phyloP scores from a whole-genome alignment of 1,140 invertebrate genomes.

The Platorchestia sp. region DNA sequence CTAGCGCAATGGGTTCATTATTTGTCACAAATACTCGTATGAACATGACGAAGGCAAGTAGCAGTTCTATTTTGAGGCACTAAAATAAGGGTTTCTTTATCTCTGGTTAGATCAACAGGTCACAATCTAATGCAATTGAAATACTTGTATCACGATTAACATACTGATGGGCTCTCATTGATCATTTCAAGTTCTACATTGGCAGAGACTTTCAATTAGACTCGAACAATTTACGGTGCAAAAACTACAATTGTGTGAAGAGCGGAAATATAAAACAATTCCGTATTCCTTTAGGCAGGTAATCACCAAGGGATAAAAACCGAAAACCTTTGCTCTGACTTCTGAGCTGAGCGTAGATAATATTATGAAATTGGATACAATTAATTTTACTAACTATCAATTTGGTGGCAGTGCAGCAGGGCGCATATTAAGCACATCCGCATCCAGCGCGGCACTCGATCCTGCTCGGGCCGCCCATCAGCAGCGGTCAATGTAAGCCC shows the following conservation, averaged over 20 bases:
- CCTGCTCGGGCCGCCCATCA: too few species aligned
- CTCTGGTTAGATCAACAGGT: not conserved
- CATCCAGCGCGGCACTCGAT: not conserved
- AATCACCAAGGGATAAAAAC: not conserved
- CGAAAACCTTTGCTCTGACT: not conserved
- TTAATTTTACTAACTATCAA: not conserved
- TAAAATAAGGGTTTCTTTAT: not conserved
- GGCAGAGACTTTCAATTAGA: not conserved
- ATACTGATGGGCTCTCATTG: not conserved
- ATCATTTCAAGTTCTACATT: not conserved
- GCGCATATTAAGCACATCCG: not conserved
- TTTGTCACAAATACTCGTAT: not conserved
- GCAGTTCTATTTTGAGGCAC: not conserved
- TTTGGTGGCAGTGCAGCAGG: not conserved
- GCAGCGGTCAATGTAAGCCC: not conserved
- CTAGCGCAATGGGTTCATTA: not conserved
- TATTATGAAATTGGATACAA: not conserved
- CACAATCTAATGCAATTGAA: not conserved
- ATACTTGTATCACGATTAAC: not conserved
- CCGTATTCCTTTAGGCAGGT: not conserved
- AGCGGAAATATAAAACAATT: slow-evolving; percentile 10
- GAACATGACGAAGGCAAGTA: not conserved
- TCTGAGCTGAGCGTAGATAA: not conserved
- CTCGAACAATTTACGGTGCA: not conserved
- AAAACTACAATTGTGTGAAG: not conserved